Evolutionary conservation across 2,113 vertebrate genomes (phyloP).

Genomic region (Varanus komodoensis): DNA sequence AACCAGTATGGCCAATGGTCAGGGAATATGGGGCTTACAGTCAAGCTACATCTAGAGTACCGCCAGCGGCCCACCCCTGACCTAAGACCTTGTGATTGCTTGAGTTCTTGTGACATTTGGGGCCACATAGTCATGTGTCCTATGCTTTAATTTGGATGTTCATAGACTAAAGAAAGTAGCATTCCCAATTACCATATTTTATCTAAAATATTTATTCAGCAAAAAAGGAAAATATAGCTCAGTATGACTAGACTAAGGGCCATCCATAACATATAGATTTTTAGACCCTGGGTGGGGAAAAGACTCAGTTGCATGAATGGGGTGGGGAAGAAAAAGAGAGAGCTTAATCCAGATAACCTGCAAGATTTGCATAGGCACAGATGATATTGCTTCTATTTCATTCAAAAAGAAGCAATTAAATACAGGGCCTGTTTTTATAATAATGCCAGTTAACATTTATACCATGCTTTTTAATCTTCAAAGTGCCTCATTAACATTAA

Average conservation of each 20-base stretch:
- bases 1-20: neutral
- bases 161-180: neutral
- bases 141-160: neutral
- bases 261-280: neutral
- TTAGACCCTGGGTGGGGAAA: neutral
- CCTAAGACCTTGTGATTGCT: neutral
- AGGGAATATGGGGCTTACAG: too few relatives aligned
- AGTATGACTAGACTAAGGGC: neutral
- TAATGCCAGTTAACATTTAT: neutral
- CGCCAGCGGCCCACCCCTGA: neutral
- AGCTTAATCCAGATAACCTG: neutral
- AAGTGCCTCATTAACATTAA: slow-evolving; percentile 41
- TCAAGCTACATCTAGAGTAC: too few relatives aligned
- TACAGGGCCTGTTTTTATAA: neutral
- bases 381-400: neutral
- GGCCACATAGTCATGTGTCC: too few relatives aligned
- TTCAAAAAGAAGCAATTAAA: slow-evolving; percentile 27
- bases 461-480: slow-evolving; percentile 38
- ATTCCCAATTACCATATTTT: neutral
- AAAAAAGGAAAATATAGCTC: neutral
- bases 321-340: neutral
- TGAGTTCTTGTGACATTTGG: neutral
- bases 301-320: neutral
- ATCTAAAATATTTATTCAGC: neutral
- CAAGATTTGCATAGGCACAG: neutral